These are phyloP conservation scores for Strix occidentalis DNA, from an alignment of 2,797 vertebrate species.

Conservation along the genomic window DNA sequence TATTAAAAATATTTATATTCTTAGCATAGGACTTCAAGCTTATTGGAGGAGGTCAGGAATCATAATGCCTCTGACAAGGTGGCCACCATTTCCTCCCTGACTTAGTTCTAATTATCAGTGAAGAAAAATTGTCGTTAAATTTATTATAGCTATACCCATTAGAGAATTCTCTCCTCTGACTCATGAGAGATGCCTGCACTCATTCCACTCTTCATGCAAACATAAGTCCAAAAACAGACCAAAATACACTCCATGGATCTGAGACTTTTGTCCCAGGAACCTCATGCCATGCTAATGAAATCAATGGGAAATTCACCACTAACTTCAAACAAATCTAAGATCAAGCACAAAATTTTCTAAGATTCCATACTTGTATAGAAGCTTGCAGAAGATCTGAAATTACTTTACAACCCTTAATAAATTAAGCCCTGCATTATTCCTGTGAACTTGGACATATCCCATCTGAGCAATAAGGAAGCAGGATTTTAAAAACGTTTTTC, in stretches of 20 bases:
- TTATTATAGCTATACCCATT: not conserved
- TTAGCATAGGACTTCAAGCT: not conserved
- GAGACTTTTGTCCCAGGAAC: not conserved
- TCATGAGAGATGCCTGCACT: not conserved
- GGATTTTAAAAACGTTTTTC: not conserved
- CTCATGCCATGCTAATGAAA: not conserved
- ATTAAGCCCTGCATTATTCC: not conserved
- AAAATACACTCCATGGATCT: not conserved
- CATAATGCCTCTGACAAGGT: not conserved
- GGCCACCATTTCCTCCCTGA: not conserved
- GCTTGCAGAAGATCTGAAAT: not conserved
- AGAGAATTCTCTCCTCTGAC: not conserved
- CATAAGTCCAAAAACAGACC: not conserved
- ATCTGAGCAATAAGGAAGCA: not conserved
- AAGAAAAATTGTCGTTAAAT: not conserved
- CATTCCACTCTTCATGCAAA: not conserved
- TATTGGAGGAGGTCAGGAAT: not conserved
- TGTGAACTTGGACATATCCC: not conserved
- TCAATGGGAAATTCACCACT: not conserved
- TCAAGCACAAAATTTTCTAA: not conserved
- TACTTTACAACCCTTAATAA: not conserved
- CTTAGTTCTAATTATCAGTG: not conserved
- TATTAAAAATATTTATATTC: not conserved
- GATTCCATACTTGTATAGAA: not conserved
- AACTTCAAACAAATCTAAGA: not conserved